These are phyloP conservation scores for Sebastiscus albofasciatus DNA, from an alignment of 2,797 vertebrate species.

Conservation along the genomic window DNA sequence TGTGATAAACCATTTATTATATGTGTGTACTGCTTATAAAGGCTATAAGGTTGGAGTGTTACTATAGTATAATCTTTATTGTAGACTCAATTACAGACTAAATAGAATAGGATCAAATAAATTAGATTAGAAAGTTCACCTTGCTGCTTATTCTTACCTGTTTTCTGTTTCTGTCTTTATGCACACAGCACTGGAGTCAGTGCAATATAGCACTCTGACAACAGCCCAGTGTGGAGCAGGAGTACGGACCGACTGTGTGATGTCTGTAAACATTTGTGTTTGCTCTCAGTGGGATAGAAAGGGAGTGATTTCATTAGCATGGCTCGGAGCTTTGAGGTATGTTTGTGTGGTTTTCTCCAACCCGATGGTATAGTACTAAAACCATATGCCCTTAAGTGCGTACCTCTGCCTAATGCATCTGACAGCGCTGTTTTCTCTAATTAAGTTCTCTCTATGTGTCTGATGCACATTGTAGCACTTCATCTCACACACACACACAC, in stretches of 20 bases:
- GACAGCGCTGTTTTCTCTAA: constrained; percentile 88
- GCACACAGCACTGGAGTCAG: constrained; percentile 35
- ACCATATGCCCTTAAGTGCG: constrained; percentile 87
- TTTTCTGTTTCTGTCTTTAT: constrained; percentile 36
- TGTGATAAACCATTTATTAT: neutral
- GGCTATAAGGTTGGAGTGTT: neutral
- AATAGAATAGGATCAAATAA: neutral
- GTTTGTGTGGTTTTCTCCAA: constrained; percentile 80
- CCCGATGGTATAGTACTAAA: constrained; percentile 82
- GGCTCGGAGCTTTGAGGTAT: constrained; percentile 82
- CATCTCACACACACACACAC: constrained; percentile 44
- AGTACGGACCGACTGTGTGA: constrained; percentile 70
- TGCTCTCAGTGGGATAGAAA: constrained; percentile 75
- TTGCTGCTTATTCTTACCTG: constrained; percentile 15
- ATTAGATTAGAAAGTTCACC: neutral
- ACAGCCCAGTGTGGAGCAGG: constrained; percentile 71
- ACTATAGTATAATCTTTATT: neutral
- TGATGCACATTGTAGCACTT: constrained; percentile 77
- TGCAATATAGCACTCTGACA: constrained; percentile 34
- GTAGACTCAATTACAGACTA: neutral
- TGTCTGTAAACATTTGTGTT: constrained; percentile 84
- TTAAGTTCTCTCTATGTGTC: constrained; percentile 83
- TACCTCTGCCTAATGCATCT: constrained; percentile 85
- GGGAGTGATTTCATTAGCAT: constrained; percentile 85
- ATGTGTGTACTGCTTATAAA: neutral